phyloP scores from a whole-genome alignment of 2,888 invertebrate genomes.

The Pollenia griseotomentosa region DNA sequence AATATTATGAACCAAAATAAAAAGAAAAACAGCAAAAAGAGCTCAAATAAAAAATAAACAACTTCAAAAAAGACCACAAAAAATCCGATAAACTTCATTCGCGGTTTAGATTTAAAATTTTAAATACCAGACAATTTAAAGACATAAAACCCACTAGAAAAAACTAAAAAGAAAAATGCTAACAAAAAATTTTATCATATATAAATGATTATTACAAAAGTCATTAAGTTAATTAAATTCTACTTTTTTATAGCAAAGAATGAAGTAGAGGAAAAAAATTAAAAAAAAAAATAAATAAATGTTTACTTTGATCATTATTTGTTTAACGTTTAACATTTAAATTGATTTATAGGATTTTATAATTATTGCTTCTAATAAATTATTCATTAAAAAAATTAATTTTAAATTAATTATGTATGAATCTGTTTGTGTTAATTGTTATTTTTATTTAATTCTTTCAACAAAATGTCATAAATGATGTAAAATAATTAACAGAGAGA shows the following conservation, averaged over 20 bases:
- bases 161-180: constrained; percentile 15
- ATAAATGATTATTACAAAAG: constrained; percentile 9
- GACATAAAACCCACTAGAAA: constrained; percentile 13
- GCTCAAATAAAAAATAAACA: constrained; percentile 25
- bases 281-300: not conserved
- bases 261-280: not conserved
- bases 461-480: constrained; percentile 14
- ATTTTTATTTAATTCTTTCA: constrained; percentile 25
- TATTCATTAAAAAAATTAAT: constrained; percentile 24
- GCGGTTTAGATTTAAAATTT: constrained; percentile 44
- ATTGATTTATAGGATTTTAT: constrained; percentile 24
- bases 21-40: constrained; percentile 16
- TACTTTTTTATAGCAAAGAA: not conserved
- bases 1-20: constrained; percentile 9
- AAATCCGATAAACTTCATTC: constrained; percentile 40
- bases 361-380: constrained; percentile 5
- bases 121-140: constrained; percentile 42
- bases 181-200: constrained; percentile 18
- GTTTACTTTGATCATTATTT: constrained; percentile 29
- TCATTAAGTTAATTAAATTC: constrained; percentile 38
- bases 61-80: not conserved
- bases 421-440: not conserved
- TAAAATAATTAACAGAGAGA: not conserved
- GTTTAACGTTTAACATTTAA: constrained; percentile 22
- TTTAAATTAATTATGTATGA: constrained; percentile 25